These are phyloP conservation scores for Mythimna lalbum DNA, from an alignment of 2,888 invertebrate genomes.

Conservation along the genomic window DNA sequence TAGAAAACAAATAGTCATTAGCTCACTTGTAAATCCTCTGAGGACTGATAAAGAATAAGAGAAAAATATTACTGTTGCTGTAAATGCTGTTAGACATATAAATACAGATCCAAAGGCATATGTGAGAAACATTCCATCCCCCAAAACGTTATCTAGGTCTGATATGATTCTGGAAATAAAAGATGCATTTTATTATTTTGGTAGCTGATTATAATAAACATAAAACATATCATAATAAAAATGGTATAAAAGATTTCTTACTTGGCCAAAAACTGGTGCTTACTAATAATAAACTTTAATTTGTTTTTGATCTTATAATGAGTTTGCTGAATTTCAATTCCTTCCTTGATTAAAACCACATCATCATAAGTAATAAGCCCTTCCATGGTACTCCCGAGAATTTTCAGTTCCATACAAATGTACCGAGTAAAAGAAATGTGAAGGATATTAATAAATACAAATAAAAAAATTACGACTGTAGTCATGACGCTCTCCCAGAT, in stretches of 20 bases:
- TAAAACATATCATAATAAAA: background rate
- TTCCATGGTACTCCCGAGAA: conserved; percentile 76
- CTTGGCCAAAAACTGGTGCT: conserved; percentile 76
- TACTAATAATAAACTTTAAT: conserved; percentile 76
- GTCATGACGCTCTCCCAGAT: conserved; percentile 83
- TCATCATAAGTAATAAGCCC: conserved; percentile 72
- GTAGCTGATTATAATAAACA: background rate
- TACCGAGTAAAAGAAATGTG: conserved; percentile 75
- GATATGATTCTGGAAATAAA: conserved; percentile 76
- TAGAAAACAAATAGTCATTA: conserved; percentile 61
- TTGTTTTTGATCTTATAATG: conserved; percentile 70
- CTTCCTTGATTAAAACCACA: conserved; percentile 64
- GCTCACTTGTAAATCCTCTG: background rate
- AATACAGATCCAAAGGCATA: conserved; percentile 82
- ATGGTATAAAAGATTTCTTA: conserved; percentile 60
- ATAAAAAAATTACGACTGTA: conserved; percentile 76
- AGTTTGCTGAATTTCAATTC: conserved; percentile 53
- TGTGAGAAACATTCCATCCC: conserved; percentile 79
- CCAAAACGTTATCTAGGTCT: conserved; percentile 76
- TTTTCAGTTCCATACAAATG: conserved; percentile 82
- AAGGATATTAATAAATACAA: conserved; percentile 76
- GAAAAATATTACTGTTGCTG: conserved; percentile 75
- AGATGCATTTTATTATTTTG: background rate
- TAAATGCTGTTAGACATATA: conserved; percentile 84
- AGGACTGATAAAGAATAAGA: background rate